A percentile compares a stretch with the other conserved stretches of the same genome.
These are phyloP conservation scores for Adelognathus sp. DNA, from an alignment of 2,888 invertebrate species.

Conservation along the genomic window DNA sequence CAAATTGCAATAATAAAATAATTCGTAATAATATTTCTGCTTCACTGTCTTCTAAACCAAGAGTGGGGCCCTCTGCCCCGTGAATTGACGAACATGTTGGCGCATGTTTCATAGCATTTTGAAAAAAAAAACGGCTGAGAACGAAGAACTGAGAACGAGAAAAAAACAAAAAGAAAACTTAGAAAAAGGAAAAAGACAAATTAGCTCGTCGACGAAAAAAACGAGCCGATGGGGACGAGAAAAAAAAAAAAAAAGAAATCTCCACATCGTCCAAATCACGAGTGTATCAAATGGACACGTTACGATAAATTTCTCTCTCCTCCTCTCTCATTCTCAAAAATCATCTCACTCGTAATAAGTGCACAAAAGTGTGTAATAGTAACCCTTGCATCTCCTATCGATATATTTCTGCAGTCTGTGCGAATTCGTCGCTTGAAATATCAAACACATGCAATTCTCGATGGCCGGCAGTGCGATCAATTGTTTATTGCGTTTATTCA, in stretches of 20 bases:
- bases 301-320: no score
- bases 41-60: constrained; percentile 4
- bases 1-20: not conserved
- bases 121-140: not conserved
- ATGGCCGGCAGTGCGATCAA: constrained; percentile 84
- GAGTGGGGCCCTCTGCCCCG: no score
- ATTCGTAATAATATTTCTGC: not conserved
- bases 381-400: constrained; percentile 75
- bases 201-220: no score
- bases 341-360: constrained; percentile 72
- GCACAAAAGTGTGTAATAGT: constrained; percentile 77
- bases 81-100: no score
- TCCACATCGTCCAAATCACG: no score
- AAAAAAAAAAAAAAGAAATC: not conserved
- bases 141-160: not conserved
- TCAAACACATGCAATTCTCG: constrained; percentile 87
- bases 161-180: no score
- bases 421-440: constrained; percentile 83
- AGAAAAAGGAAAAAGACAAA: no score
- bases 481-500: constrained; percentile 66
- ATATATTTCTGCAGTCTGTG: constrained; percentile 76
- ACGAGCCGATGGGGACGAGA: not conserved
- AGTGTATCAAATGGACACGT: no score
- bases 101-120: no score
- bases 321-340: no score